A percentile compares a stretch with the other conserved stretches of the same genome.
phyloP scores from a whole-genome alignment of 2,888 invertebrate species.

The Limnephilus lunatus region DNA sequence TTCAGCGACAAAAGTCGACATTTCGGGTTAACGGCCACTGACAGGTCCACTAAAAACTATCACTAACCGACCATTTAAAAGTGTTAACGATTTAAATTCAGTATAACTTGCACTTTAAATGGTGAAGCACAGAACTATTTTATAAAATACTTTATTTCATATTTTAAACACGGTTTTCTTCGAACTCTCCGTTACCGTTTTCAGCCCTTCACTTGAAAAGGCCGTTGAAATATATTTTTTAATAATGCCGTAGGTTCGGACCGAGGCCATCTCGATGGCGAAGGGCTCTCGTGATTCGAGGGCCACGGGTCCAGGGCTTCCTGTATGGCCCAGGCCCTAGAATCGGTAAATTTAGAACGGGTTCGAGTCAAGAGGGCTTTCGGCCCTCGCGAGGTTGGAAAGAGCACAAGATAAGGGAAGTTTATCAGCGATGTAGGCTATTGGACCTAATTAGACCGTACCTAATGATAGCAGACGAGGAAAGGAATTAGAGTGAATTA shows the following conservation, averaged over 20 bases:
- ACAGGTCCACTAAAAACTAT: too few relatives aligned
- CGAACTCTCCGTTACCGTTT: not conserved
- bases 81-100: not conserved
- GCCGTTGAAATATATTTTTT: not conserved
- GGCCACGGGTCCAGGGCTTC: slow-evolving; percentile 3
- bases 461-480: not conserved
- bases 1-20: too few relatives aligned
- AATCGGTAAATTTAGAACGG: slow-evolving; percentile 13
- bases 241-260: not conserved
- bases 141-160: not conserved
- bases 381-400: not conserved
- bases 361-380: slow-evolving; percentile 3
- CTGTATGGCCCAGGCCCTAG: not conserved
- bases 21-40: too few relatives aligned
- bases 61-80: not conserved
- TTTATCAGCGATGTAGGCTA: not conserved
- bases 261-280: not conserved
- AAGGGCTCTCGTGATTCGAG: not conserved
- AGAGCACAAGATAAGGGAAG: not conserved
- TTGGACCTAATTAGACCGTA: not conserved
- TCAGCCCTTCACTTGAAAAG: not conserved
- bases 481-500: not conserved
- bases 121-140: not conserved
- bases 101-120: not conserved
- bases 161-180: not conserved